Base-by-base conservation (phyloP, 2,797 vertebrate genomes). In the Myripristis jacobus region DNA sequence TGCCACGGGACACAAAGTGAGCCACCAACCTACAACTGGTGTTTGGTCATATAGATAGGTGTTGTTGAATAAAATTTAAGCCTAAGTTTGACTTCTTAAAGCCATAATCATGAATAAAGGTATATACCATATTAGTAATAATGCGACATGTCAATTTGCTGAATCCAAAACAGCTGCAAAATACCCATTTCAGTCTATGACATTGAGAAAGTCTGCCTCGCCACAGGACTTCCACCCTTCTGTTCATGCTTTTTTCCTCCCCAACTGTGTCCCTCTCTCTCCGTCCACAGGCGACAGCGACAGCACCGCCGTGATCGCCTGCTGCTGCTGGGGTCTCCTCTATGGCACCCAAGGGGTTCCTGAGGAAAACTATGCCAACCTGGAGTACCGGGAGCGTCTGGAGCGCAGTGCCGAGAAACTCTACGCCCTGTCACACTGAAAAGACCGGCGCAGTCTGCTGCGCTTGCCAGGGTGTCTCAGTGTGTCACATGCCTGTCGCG, bases 261-360 rank as follows among this genome's bases (percentile, higher is more conserved):
- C 62, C 6, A 3, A 10, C 34, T 36, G 34, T 36, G 34, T 10
- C 36, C 7, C 1, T 43, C 1, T 13, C 9, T 46, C 7, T n/a
- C 60, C 4, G 25, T 7, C 52, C 4, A 8, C 80, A 96, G 95
- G 95, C 10, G 95, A 95, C 92, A 95, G 95, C 2, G 95, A 95
- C 88, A 95, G 95, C 67, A 95, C 95, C 0, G 95, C 95, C 0
- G 94, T 94, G 57, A 96, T 95, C 0, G 95, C 95, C 1, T 93
- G 92, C 77, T 95, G 94, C 74, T 94, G 92, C 55, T 96, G 94
- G 94, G 95, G 95, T 57, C 87, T 94, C 24, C 84, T 92, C 16
- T 73, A 95, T 0, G 93, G 94, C 31, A 89, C 88, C 6, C 21
- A 80, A 4, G 90, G 90, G 4, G 93, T 96, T 60, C 95, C 95